Conservation (phyloP, 2,888 invertebrate species). For the Amiota mariae region DNA sequence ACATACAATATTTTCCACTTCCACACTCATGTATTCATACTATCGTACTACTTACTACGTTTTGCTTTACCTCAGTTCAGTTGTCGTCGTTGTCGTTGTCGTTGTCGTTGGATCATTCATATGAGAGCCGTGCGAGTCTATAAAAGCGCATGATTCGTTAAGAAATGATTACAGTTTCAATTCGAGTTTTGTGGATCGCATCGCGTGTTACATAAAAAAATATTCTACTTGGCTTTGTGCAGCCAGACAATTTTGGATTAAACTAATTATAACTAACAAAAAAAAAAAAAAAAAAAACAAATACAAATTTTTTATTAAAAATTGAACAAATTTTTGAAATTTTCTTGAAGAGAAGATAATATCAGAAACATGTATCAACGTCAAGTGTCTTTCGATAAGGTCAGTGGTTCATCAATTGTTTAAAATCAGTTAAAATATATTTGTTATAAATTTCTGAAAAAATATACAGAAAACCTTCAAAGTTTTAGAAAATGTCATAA, state of each 20-base stretch:
- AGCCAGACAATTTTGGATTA: conserved; percentile 13
- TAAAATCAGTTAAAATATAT: no score
- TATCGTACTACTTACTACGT: neutral
- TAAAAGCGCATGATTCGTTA: conserved; percentile 55
- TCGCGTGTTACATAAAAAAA: conserved; percentile 1
- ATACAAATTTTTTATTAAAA: conserved; percentile 15
- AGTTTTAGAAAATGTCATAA: no score
- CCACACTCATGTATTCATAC: no score
- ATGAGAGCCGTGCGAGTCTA: conserved; percentile 50
- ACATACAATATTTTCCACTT: neutral
- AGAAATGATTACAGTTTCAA: conserved; percentile 41
- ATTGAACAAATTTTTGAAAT: neutral
- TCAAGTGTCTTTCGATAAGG: conserved; percentile 71
- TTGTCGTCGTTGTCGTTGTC: no score
- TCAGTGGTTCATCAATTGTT: conserved; percentile 45
- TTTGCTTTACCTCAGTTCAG: neutral
- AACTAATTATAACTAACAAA: neutral
- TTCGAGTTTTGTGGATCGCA: conserved; percentile 26
- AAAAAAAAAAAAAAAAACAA: no score
- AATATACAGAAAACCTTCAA: no score
- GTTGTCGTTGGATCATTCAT: no score
- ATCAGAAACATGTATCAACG: conserved; percentile 62
- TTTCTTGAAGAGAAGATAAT: neutral
- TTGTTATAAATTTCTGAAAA: no score
- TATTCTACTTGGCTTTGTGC: neutral